Percentiles rank a stretch among this genome's conserved stretches.
phyloP scores from a whole-genome alignment of 1,140 invertebrate species.

The Meloidogyne floridensis region DNA sequence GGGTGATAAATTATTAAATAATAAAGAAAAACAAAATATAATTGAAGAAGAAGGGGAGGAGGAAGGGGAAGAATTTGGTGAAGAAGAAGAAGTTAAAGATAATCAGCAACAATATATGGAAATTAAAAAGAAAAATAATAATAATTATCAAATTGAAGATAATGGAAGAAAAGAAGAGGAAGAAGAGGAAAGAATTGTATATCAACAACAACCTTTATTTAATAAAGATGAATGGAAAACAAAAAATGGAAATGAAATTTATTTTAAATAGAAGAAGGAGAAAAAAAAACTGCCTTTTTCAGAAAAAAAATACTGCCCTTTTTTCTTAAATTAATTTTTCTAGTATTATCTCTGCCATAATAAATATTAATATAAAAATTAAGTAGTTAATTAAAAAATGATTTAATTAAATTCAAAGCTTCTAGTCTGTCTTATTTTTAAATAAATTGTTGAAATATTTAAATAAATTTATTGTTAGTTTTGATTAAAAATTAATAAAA shows the following conservation, averaged over 20 bases:
- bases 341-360: no score
- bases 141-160: neutral
- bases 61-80: neutral
- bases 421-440: no score
- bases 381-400: no score
- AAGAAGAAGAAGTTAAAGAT: neutral
- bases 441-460: no score
- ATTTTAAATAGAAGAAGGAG: neutral
- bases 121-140: neutral
- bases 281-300: neutral
- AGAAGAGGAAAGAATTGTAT: neutral
- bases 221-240: neutral
- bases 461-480: no score
- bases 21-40: neutral
- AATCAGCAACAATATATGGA: neutral
- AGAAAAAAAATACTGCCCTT: no score
- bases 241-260: neutral
- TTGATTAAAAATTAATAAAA: no score
- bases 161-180: neutral
- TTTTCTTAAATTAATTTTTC: no score
- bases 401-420: no score
- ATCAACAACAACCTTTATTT: neutral
- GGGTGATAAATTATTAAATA: slow-evolving; percentile 17
- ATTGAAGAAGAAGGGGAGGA: neutral
- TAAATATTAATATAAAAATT: no score